Conservation (phyloP, 2,888 invertebrate genomes). For the Protophormia terraenovae region DNA sequence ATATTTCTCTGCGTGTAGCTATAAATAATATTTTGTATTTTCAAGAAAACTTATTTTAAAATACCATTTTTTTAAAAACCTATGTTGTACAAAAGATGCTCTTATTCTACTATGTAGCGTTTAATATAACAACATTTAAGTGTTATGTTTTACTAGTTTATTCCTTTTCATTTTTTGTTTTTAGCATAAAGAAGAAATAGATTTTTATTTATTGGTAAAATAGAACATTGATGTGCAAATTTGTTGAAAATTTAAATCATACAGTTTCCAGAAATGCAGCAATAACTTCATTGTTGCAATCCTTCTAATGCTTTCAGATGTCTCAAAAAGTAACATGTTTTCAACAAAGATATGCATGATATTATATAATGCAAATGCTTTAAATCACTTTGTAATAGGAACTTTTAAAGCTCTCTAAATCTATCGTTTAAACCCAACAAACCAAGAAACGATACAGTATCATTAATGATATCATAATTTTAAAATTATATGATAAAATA, state of each 20-base stretch:
- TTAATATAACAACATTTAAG: not conserved
- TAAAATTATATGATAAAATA: too few relatives aligned
- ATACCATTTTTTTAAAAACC: too few relatives aligned
- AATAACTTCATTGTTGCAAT: not conserved
- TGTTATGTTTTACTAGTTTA: not conserved
- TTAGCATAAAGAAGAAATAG: not conserved
- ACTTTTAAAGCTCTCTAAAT: too few relatives aligned
- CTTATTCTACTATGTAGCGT: not conserved
- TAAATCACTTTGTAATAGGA: too few relatives aligned
- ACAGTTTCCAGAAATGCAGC: not conserved
- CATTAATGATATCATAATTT: too few relatives aligned
- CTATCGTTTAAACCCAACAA: too few relatives aligned
- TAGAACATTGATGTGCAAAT: not conserved
- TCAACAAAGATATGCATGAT: not conserved
- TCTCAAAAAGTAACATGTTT: not conserved
- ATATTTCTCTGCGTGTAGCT: too few relatives aligned
- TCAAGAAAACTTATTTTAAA: too few relatives aligned
- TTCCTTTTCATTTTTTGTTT: not conserved
- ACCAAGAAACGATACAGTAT: too few relatives aligned
- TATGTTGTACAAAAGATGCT: not conserved
- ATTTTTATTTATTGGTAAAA: not conserved
- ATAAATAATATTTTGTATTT: too few relatives aligned
- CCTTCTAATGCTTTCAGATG: not conserved
- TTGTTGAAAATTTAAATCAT: conserved; percentile 11
- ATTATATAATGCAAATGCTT: not conserved